phyloP scores from a whole-genome alignment of 2,113 vertebrate genomes.

The Taxidea taxus region DNA sequence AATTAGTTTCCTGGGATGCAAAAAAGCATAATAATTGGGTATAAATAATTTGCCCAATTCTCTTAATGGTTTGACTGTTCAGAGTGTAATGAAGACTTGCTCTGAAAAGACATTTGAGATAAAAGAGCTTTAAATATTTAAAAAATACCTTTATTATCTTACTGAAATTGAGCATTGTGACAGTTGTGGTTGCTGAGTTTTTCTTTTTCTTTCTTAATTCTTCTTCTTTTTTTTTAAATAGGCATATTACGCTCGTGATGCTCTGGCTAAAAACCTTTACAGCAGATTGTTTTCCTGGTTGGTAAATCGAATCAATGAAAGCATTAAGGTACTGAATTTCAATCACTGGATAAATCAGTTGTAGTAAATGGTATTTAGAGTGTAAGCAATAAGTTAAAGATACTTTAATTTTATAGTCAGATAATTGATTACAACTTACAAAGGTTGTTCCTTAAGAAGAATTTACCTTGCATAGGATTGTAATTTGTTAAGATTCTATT shows the following conservation, averaged over 20 bases:
- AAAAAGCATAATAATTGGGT: not conserved
- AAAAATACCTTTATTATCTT: not conserved
- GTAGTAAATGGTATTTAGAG: not conserved
- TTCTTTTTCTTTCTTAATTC: not conserved
- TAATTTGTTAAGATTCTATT: not conserved
- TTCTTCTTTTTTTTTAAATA: conserved; percentile 74
- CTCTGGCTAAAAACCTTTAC: conserved; percentile 98
- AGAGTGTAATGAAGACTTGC: not conserved
- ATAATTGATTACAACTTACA: not conserved
- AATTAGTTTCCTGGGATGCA: conserved; percentile 12
- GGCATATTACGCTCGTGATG: conserved; percentile 98
- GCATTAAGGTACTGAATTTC: conserved; percentile 91
- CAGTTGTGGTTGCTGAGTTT: not conserved
- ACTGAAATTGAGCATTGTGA: not conserved
- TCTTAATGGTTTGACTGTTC: not conserved
- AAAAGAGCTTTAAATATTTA: not conserved
- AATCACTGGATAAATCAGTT: not conserved
- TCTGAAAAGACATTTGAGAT: conserved; percentile 16
- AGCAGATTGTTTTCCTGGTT: conserved; percentile 97
- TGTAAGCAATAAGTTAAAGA: not conserved
- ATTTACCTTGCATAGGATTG: not conserved
- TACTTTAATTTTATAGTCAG: not conserved
- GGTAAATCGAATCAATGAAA: conserved; percentile 97
- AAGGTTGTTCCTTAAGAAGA: not conserved
- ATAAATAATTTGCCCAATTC: not conserved